These are phyloP conservation scores for Megaustenia siamemsis DNA, from an alignment of 2,888 invertebrate genomes.

Conservation along the genomic window DNA sequence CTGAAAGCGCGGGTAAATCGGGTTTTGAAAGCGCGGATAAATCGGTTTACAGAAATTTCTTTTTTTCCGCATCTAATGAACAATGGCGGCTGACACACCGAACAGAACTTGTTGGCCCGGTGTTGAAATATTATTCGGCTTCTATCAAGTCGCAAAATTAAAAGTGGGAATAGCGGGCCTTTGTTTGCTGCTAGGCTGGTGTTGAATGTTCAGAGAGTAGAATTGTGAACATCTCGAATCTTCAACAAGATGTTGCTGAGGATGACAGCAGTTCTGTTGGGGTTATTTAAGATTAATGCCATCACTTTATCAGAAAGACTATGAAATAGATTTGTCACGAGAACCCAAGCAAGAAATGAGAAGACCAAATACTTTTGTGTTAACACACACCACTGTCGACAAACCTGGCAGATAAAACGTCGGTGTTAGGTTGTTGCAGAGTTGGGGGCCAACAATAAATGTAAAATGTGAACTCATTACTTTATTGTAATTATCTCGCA, in stretches of 20 bases:
- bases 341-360: neutral
- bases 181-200: neutral
- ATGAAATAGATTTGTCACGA: neutral
- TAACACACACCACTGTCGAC: neutral
- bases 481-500: no score
- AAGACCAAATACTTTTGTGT: neutral
- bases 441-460: no score
- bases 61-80: neutral
- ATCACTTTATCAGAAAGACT: neutral
- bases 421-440: no score
- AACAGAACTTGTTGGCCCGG: neutral
- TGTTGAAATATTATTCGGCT: slow-evolving; percentile 33
- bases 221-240: neutral
- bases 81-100: neutral
- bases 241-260: neutral
- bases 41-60: neutral
- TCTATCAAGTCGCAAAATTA: neutral
- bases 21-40: neutral
- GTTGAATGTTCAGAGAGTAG: neutral
- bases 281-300: neutral
- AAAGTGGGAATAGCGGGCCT: neutral
- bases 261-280: neutral
- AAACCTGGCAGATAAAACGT: no score
- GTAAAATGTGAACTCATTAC: no score
- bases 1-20: neutral